Percentiles rank a stretch among this genome's conserved stretches.
These are phyloP conservation scores for Dasysyrphus tricinctus DNA, from an alignment of 2,888 invertebrate genomes.

Conservation along the genomic window DNA sequence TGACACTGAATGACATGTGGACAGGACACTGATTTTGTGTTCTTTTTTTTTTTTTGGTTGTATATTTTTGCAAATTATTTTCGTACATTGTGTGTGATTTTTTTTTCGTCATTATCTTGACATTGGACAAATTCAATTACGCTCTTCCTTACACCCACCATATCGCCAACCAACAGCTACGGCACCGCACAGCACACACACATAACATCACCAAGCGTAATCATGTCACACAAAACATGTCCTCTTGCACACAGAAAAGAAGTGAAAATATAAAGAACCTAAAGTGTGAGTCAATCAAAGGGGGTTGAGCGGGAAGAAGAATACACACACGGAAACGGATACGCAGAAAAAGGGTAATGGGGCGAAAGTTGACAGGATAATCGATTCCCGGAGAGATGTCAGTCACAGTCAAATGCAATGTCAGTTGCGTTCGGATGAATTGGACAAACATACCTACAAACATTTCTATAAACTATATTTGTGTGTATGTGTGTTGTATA, in stretches of 20 bases:
- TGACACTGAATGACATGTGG: conserved; percentile 62
- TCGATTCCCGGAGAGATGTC: conserved; percentile 73
- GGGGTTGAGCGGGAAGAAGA: too few species aligned
- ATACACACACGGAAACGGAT: conserved; percentile 25
- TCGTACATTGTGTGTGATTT: conserved; percentile 35
- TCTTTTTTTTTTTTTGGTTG: neutral
- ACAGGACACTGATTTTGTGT: conserved; percentile 52
- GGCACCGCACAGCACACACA: neutral
- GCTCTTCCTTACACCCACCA: conserved; percentile 38
- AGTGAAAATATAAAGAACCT: conserved; percentile 66
- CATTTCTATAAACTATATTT: neutral
- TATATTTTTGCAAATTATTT: conserved; percentile 55
- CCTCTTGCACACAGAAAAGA: conserved; percentile 41
- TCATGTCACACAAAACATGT: conserved; percentile 48
- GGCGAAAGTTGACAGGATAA: conserved; percentile 74
- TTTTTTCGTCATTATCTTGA: conserved; percentile 71
- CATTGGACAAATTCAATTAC: conserved; percentile 75
- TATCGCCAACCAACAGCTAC: neutral
- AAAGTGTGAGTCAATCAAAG: conserved; percentile 42
- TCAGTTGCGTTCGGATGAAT: conserved; percentile 41
- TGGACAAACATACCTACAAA: neutral
- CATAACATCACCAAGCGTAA: conserved; percentile 29
- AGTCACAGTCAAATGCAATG: conserved; percentile 76
- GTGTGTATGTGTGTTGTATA: conserved; percentile 30
- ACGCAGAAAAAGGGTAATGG: conserved; percentile 72